phyloP scores from a whole-genome alignment of 2,113 vertebrate species.

The Microtus richardsoni region DNA sequence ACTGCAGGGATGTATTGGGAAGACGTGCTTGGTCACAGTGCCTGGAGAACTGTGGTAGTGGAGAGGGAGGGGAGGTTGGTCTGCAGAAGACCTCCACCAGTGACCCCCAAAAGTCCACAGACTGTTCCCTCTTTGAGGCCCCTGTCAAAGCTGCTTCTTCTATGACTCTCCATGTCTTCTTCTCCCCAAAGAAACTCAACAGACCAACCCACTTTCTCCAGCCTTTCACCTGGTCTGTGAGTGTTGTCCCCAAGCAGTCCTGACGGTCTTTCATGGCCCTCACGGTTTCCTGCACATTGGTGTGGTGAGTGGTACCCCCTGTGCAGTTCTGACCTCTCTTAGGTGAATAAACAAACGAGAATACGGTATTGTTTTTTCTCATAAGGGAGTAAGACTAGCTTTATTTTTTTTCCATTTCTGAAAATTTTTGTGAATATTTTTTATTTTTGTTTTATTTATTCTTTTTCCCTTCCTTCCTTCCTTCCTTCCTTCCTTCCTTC shows the following conservation, averaged over 20 bases:
- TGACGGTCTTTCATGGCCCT: not conserved
- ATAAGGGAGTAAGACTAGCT: not conserved
- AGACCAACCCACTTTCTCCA: not conserved
- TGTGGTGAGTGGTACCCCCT: too few species aligned
- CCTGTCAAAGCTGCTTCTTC: not conserved
- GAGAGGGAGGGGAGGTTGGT: not conserved
- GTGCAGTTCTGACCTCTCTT: not conserved
- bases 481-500: not conserved
- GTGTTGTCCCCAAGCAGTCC: not conserved
- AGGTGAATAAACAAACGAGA: not conserved
- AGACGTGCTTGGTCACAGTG: not conserved
- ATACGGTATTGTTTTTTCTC: constrained; percentile 17
- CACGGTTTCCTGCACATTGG: not conserved
- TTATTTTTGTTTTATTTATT: not conserved
- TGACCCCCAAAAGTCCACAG: not conserved
- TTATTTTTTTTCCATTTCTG: constrained; percentile 43
- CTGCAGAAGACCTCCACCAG: not conserved
- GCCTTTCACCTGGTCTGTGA: not conserved
- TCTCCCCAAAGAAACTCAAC: not conserved
- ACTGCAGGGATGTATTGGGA: not conserved
- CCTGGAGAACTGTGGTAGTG: not conserved
- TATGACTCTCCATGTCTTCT: not conserved
- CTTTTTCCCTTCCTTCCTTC: not conserved
- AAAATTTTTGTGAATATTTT: constrained; percentile 50
- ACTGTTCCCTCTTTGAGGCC: not conserved